Evolutionary conservation across 1,140 invertebrate species (phyloP), one percentile per base, ranked within the genome.

Genomic region (Zaprionus tsacasi): DNA sequence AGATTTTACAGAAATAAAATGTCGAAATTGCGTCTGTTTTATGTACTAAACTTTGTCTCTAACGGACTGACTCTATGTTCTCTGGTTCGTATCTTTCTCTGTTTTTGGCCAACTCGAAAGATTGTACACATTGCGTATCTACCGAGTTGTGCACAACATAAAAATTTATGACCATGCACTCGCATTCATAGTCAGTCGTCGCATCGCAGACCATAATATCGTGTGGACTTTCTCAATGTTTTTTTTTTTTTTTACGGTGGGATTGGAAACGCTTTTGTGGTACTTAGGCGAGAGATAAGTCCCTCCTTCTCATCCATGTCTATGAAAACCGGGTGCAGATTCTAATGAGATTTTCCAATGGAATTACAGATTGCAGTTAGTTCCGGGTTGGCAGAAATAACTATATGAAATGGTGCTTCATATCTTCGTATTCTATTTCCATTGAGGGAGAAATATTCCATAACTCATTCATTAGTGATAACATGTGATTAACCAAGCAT

Each of bases 1-100:
- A 88, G 82, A 87, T 87, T 87, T 87, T 87, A 83, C 73, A 80
- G 72, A 88, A 88, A 88, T 87, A 87, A 88, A 87, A 87, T 87
- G 78, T 78, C 70, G 76, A 82, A 87, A 87, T 87, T 87, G 71
- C 85, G 67, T 78, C 77, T 79, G 77, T 88, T 87, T 87, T 87
- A 87, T 88, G 82, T 83, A 83, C 82, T 83, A 65, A 38, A 40
- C 60, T 57, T 36, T 57, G n/a, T 17, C 33, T 57, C 55, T 57
- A 57, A 57, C 55, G 55, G 40, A 15, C 40, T 15, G 5, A 45
- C 7, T 45, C 40, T 3, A 45, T 45, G 40, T 45, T 45, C 40
- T 45, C 38, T 43, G 7, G 15, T 48, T 7, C 17, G 15, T 17
- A 6, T 48, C 45, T 21, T 13, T 55, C 52, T 55, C 6, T 55